Evolutionary conservation across 2,113 vertebrate species (phyloP), one percentile per base, ranked within the genome.

Genomic region (Galeopterus variegatus): DNA sequence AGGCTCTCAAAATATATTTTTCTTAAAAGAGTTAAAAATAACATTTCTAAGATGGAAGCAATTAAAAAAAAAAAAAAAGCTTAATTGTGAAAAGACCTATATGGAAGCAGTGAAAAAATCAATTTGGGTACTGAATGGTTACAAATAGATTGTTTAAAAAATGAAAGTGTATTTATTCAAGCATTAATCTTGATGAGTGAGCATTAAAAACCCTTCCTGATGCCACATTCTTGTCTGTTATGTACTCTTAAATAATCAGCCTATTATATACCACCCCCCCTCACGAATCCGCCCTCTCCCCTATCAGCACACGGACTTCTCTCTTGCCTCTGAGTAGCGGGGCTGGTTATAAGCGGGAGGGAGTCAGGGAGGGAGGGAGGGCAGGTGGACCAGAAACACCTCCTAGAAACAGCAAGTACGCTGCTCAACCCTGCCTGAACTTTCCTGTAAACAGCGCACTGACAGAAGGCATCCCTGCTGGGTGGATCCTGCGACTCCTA

Each of bases 381-480:
- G 98, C 98, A 98, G 97, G 97, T 98, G 98, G 97, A 97, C 95
- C 92, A 96, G 94, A 90, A 97, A 96, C 0, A 94, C 98, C 97
- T 94, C 98, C 98, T 88, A 96, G 96, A 70, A 97, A 97, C 98
- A 54, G 98, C 93, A 0, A 86, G 95, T 10, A 13, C 17, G 77
- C 76, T 3, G 94, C 98, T 98, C 98, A 98, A 70, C 98, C 98
- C 98, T 90, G 97, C 88, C 98, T 98, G 98, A 99, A 99, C 98
- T 99, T 98, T 98, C 93, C 98, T 31, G 97, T 87, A 97, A 98
- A 98, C 95, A 67, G 98, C 97, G 95, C 97, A 92, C 98, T 98
- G 98, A 97, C 98, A 98, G 98, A 96, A n/a, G 85, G 98, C 98
- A 98, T 98, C 98, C 98, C 98, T 72, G 97, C 98, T 98, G 98